These are phyloP conservation scores for Nomada flava DNA, from an alignment of 2,888 invertebrate genomes.

Conservation along the genomic window DNA sequence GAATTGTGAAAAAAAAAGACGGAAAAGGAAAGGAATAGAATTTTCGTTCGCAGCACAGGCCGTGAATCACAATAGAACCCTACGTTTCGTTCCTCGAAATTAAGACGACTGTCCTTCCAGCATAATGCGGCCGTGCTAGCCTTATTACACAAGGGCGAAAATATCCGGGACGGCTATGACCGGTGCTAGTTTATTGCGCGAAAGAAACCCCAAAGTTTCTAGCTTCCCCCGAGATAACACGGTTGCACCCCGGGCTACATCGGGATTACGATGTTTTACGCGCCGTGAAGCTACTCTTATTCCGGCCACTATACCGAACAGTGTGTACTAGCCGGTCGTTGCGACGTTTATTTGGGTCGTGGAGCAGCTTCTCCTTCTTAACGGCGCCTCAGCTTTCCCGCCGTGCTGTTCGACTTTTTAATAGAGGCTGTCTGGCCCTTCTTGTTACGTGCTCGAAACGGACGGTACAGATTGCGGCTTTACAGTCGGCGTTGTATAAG, in stretches of 20 bases:
- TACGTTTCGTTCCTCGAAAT: constrained; percentile 16
- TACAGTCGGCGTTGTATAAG: background rate
- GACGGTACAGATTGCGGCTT: constrained; percentile 3
- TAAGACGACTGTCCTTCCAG: background rate
- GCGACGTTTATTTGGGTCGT: constrained; percentile 68
- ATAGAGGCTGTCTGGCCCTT: constrained; percentile 38
- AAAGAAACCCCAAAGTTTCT: constrained; percentile 43
- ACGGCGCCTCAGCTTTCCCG: constrained; percentile 58
- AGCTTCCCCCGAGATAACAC: constrained; percentile 9
- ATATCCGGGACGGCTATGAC: constrained; percentile 18
- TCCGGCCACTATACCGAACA: constrained; percentile 13
- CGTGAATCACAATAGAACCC: background rate
- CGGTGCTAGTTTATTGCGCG: constrained; percentile 37
- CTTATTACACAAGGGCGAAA: constrained; percentile 48
- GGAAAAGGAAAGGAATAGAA: no score
- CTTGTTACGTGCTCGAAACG: constrained; percentile 6
- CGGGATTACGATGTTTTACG: constrained; percentile 65
- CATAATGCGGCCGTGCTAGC: constrained; percentile 27
- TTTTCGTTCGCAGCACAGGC: background rate
- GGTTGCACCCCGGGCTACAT: constrained; percentile 13
- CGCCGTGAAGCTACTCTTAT: constrained; percentile 19
- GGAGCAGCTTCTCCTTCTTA: constrained; percentile 61
- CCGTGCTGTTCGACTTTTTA: constrained; percentile 47
- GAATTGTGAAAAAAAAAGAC: background rate
- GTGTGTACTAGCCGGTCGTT: constrained; percentile 27